Evolutionary conservation across 2,797 vertebrate genomes (phyloP).

Genomic region (Alfaro cultratus): DNA sequence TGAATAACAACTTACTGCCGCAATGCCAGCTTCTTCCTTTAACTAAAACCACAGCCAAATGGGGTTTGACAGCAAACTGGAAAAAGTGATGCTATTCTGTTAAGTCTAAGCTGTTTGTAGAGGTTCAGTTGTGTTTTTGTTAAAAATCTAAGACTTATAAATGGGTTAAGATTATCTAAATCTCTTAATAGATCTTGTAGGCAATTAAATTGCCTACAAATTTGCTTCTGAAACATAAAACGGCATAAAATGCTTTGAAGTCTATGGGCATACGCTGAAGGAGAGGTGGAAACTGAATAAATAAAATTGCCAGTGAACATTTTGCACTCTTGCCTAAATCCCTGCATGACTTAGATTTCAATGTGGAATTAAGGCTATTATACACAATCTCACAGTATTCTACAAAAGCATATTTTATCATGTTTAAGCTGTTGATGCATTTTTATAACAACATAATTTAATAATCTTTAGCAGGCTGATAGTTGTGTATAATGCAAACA

Average conservation of each 20-base stretch:
- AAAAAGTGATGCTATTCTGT: background rate
- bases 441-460: background rate
- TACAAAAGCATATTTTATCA: background rate
- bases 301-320: constrained; percentile 1
- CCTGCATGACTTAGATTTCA: background rate
- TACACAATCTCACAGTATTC: background rate
- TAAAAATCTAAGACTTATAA: background rate
- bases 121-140: background rate
- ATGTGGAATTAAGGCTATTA: background rate
- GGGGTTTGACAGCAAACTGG: background rate
- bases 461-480: background rate
- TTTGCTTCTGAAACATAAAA: background rate
- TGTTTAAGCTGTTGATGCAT: background rate
- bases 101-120: background rate
- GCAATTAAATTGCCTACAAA: background rate
- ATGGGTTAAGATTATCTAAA: background rate
- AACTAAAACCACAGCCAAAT: background rate
- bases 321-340: background rate
- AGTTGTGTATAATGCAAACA: background rate
- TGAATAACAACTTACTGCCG: background rate
- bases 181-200: background rate
- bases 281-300: background rate
- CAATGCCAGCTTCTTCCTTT: background rate
- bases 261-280: background rate
- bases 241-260: background rate